Evolutionary conservation across 2,888 invertebrate genomes (phyloP).

Genomic region (Tipula lateralis): DNA sequence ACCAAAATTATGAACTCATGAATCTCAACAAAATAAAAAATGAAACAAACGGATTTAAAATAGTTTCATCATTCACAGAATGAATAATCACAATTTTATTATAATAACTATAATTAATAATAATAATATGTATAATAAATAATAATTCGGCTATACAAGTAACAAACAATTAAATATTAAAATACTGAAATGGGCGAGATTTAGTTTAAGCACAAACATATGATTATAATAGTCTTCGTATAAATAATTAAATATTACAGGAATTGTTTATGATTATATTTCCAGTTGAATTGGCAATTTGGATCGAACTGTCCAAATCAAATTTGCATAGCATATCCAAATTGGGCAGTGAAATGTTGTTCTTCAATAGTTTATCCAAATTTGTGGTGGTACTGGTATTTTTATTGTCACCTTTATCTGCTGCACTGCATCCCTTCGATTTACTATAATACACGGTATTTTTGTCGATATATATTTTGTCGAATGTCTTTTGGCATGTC

Average conservation of each 20-base stretch:
- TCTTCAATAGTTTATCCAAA: slow-evolving; percentile 21
- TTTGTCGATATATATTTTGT: not conserved
- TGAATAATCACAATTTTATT: not conserved
- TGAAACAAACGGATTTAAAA: not conserved
- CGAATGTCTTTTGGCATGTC: not conserved
- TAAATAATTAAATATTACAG: not conserved
- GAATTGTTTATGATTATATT: slow-evolving; percentile 38
- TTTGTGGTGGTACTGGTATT: no score
- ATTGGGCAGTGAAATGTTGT: slow-evolving; percentile 38
- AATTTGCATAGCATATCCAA: slow-evolving; percentile 33
- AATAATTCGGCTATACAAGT: not conserved
- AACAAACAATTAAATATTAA: not conserved
- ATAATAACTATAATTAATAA: not conserved
- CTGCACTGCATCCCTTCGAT: not conserved
- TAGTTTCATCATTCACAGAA: slow-evolving; percentile 5
- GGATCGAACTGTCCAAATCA: slow-evolving; percentile 40
- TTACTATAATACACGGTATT: not conserved
- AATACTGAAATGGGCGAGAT: slow-evolving; percentile 21
- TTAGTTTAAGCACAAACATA: not conserved
- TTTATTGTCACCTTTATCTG: not conserved
- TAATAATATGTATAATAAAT: not conserved
- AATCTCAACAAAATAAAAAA: not conserved
- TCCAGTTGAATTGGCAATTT: slow-evolving; percentile 40
- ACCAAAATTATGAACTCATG: not conserved
- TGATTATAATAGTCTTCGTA: not conserved